Conservation (phyloP, 2,113 vertebrate species). For the Larimichthys crocea region DNA sequence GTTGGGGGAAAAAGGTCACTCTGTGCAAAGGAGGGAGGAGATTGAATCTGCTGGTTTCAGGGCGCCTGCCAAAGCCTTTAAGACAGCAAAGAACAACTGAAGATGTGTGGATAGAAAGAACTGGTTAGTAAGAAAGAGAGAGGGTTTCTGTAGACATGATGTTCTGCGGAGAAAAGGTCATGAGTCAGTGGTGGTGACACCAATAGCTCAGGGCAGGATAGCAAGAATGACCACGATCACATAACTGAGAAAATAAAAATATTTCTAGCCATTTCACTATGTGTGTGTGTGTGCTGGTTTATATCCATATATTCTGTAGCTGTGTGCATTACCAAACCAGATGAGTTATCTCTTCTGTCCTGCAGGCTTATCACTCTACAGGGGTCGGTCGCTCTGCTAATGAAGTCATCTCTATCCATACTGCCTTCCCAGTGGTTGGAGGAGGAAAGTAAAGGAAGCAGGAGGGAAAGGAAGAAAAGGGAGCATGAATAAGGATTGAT, state of each 20-base stretch:
- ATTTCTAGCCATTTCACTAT: neutral
- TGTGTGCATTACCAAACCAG: conserved; percentile 63
- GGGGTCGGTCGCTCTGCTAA: conserved; percentile 69
- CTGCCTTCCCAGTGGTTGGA: conserved; percentile 26
- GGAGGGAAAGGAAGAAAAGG: conserved; percentile 29
- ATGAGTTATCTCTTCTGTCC: conserved; percentile 66
- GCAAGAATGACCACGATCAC: conserved; percentile 28
- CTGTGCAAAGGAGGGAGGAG: conserved; percentile 48
- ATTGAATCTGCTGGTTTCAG: conserved; percentile 63
- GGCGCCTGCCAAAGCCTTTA: conserved; percentile 48
- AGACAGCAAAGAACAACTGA: conserved; percentile 47
- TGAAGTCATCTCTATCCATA: conserved; percentile 78
- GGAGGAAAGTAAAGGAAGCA: conserved; percentile 55
- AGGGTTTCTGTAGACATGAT: conserved; percentile 44
- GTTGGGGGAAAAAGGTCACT: conserved; percentile 74
- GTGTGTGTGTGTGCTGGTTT: conserved; percentile 11
- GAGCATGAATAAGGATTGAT: conserved; percentile 55
- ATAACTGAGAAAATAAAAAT: conserved; percentile 36
- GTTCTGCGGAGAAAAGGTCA: conserved; percentile 68
- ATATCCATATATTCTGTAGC: conserved; percentile 42
- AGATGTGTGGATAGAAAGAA: conserved; percentile 26
- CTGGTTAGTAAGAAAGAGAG: conserved; percentile 23
- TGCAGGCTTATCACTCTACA: conserved; percentile 71
- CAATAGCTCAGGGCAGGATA: conserved; percentile 24
- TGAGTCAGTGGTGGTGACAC: conserved; percentile 48